Conservation (phyloP, 2,888 invertebrate genomes). For the Agonopterix alstromeriana region DNA sequence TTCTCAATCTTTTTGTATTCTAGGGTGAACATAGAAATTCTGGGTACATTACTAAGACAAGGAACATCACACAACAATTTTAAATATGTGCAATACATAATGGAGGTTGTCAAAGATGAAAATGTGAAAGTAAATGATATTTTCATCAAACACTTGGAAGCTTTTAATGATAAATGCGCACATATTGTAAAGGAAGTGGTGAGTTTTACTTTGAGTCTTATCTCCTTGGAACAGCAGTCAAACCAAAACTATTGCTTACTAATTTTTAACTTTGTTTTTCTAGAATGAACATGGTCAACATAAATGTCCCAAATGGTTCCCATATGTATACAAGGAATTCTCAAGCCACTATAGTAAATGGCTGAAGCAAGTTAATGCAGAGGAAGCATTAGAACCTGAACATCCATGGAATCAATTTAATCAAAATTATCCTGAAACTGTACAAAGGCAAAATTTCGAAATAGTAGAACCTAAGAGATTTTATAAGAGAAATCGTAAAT, state of each 20-base stretch:
- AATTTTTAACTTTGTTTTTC: constrained; percentile 12
- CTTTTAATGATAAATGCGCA: constrained; percentile 76
- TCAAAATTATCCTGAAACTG: constrained; percentile 48
- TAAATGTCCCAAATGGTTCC: constrained; percentile 27
- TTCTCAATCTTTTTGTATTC: constrained; percentile 25
- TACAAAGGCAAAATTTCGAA: constrained; percentile 42
- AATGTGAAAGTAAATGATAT: constrained; percentile 78
- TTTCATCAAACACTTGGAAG: constrained; percentile 79
- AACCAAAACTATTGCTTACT: too few species aligned
- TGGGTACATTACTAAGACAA: constrained; percentile 83
- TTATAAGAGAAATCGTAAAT: constrained; percentile 48
- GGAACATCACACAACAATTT: constrained; percentile 79
- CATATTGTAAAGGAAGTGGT: constrained; percentile 60
- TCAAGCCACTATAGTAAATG: constrained; percentile 42
- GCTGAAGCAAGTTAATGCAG: constrained; percentile 55
- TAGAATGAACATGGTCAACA: constrained; percentile 47
- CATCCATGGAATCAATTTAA: constrained; percentile 82
- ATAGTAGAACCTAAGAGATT: constrained; percentile 56
- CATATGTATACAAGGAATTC: constrained; percentile 52
- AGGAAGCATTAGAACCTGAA: constrained; percentile 48
- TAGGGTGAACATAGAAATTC: constrained; percentile 84
- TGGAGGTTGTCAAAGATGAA: constrained; percentile 79
- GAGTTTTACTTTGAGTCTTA: background rate
- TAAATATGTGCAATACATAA: constrained; percentile 80
- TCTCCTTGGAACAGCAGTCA: too few species aligned